Conservation (phyloP, 2,113 vertebrate genomes). For the Cheirogaleus medius region DNA sequence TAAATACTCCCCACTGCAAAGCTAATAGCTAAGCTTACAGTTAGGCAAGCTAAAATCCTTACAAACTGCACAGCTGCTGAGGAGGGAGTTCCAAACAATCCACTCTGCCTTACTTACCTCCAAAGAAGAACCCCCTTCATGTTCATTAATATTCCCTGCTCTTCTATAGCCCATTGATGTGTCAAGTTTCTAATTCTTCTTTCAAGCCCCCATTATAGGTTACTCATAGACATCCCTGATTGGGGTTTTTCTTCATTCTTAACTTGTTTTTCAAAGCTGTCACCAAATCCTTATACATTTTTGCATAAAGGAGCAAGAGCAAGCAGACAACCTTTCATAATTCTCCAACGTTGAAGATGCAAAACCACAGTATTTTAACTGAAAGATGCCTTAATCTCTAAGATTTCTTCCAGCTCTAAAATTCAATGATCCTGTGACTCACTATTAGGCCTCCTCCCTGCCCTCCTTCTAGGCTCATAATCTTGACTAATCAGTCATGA, state of each 20-base stretch:
- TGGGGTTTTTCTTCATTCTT: slow-evolving; percentile 61
- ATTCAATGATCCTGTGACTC: slow-evolving; percentile 65
- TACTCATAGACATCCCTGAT: slow-evolving; percentile 40
- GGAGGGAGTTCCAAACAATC: slow-evolving; percentile 62
- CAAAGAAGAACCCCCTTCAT: slow-evolving; percentile 32
- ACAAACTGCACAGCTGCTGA: slow-evolving; percentile 75
- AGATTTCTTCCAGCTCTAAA: slow-evolving; percentile 57
- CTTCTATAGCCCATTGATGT: slow-evolving; percentile 35
- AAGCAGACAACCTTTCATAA: slow-evolving; percentile 40
- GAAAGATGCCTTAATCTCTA: slow-evolving; percentile 28
- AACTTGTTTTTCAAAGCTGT: slow-evolving; percentile 64
- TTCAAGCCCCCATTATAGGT: slow-evolving; percentile 50
- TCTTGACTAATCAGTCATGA: slow-evolving; percentile 77
- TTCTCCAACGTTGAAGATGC: neutral
- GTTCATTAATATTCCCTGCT: slow-evolving; percentile 67
- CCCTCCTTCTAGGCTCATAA: slow-evolving; percentile 70
- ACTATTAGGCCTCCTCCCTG: slow-evolving; percentile 47
- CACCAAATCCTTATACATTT: slow-evolving; percentile 45
- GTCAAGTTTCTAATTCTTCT: slow-evolving; percentile 53
- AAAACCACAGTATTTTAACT: slow-evolving; percentile 37
- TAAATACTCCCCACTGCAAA: slow-evolving; percentile 78
- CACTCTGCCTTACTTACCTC: slow-evolving; percentile 45
- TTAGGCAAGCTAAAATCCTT: slow-evolving; percentile 74
- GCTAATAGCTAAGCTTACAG: slow-evolving; percentile 78
- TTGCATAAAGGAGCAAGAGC: slow-evolving; percentile 36